These are phyloP conservation scores for Leucophenga varia DNA, from an alignment of 1,140 invertebrate genomes.

Conservation along the genomic window DNA sequence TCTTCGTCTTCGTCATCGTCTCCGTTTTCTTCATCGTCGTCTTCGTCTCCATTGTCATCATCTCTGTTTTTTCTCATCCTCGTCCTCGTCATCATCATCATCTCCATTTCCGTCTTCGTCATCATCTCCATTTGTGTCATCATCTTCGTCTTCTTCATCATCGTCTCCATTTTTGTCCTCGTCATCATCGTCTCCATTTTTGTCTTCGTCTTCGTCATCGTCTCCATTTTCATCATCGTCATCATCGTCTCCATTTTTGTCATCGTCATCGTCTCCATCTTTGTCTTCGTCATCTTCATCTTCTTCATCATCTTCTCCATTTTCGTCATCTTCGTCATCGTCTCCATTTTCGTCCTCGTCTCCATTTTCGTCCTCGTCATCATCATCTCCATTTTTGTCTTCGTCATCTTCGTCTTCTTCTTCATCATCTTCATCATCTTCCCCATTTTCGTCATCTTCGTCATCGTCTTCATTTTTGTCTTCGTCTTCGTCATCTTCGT, in stretches of 20 bases:
- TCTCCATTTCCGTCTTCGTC: slow-evolving; percentile 36
- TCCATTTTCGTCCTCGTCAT: slow-evolving; percentile 42
- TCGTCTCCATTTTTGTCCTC: slow-evolving; percentile 6
- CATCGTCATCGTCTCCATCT: slow-evolving; percentile 1
- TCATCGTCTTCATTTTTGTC: slow-evolving; percentile 18
- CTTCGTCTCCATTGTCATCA: slow-evolving; percentile 59
- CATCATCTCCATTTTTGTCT: slow-evolving; percentile 22
- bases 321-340: slow-evolving; percentile 4
- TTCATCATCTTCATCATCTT: slow-evolving; percentile 11
- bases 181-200: neutral
- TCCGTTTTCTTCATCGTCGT: slow-evolving; percentile 60
- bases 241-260: slow-evolving; percentile 8
- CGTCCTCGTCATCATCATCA: slow-evolving; percentile 55
- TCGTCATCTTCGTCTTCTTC: slow-evolving; percentile 10
- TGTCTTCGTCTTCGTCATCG: neutral
- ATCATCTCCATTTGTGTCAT: slow-evolving; percentile 10
- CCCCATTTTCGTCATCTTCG: slow-evolving; percentile 3
- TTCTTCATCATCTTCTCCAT: neutral
- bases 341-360: slow-evolving; percentile 18
- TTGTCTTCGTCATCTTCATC: slow-evolving; percentile 2
- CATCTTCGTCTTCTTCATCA: slow-evolving; percentile 6
- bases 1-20: slow-evolving; percentile 60
- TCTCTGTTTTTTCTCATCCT: slow-evolving; percentile 56
- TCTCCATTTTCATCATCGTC: slow-evolving; percentile 7
- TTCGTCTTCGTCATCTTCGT: slow-evolving; percentile 18